These are phyloP conservation scores for Corythornis cristatus DNA, from an alignment of 2,113 vertebrate species.

Conservation along the genomic window DNA sequence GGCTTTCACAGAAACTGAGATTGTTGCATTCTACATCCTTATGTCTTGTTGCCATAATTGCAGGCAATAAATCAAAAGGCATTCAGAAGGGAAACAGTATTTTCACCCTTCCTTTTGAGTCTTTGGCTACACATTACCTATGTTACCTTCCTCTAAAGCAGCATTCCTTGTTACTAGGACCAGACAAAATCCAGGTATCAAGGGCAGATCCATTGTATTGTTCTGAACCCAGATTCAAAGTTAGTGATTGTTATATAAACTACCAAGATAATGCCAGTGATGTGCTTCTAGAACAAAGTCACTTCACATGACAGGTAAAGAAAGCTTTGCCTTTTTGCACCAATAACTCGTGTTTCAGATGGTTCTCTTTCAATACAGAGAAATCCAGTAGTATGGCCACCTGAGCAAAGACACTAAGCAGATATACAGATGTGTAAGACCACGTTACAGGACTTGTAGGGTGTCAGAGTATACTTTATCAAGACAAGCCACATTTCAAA, in stretches of 20 bases:
- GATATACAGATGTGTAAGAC: neutral
- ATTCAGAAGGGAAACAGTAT: neutral
- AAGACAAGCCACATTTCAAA: neutral
- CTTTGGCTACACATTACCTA: neutral
- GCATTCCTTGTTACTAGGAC: neutral
- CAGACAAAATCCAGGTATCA: neutral
- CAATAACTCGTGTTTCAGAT: neutral
- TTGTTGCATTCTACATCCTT: neutral
- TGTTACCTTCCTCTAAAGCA: neutral
- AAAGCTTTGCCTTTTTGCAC: neutral
- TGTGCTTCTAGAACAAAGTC: neutral
- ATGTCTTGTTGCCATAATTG: neutral
- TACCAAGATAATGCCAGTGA: neutral
- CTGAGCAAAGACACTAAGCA: neutral
- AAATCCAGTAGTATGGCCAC: neutral
- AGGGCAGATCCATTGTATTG: neutral
- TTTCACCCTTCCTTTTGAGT: neutral
- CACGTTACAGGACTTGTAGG: neutral
- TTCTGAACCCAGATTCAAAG: neutral
- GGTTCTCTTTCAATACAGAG: neutral
- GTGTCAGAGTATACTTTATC: neutral
- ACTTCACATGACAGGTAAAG: neutral
- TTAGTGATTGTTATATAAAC: neutral
- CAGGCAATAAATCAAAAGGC: neutral
- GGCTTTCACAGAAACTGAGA: neutral